These are phyloP conservation scores for Danio aesculapii DNA, from an alignment of 2,797 vertebrate species.

Conservation along the genomic window DNA sequence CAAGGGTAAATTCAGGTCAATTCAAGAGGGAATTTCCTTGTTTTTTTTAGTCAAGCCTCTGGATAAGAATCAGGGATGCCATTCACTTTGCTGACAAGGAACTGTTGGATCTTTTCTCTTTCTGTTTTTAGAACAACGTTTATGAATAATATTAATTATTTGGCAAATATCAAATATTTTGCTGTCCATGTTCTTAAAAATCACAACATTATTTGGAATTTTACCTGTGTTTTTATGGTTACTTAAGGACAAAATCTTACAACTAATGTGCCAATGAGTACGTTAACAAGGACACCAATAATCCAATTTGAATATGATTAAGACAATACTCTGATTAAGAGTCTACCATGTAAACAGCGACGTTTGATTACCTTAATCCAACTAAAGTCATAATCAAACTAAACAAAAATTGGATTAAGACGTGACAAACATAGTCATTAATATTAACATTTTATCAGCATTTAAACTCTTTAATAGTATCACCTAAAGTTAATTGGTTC, in stretches of 20 bases:
- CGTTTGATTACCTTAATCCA: no score
- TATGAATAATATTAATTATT: not conserved
- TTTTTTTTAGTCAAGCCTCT: not conserved
- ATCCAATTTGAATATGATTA: no score
- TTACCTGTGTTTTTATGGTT: not conserved
- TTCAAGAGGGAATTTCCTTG: constrained; percentile 1
- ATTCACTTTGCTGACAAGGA: not conserved
- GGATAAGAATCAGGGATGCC: not conserved
- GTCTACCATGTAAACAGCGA: no score
- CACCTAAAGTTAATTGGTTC: not conserved
- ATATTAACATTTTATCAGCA: no score
- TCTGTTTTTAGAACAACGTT: not conserved
- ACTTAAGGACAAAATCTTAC: not conserved
- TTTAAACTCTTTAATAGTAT: not conserved
- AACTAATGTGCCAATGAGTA: not conserved
- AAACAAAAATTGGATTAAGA: no score
- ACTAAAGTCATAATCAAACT: no score
- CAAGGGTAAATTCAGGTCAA: constrained; percentile 2
- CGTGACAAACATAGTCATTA: not conserved
- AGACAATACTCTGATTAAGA: no score
- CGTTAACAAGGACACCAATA: no score
- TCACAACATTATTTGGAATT: not conserved
- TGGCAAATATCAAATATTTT: not conserved
- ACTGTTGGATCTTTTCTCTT: not conserved
- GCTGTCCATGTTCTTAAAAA: not conserved